phyloP scores from a whole-genome alignment of 2,888 invertebrate genomes.

The Alloplasta piceator region DNA sequence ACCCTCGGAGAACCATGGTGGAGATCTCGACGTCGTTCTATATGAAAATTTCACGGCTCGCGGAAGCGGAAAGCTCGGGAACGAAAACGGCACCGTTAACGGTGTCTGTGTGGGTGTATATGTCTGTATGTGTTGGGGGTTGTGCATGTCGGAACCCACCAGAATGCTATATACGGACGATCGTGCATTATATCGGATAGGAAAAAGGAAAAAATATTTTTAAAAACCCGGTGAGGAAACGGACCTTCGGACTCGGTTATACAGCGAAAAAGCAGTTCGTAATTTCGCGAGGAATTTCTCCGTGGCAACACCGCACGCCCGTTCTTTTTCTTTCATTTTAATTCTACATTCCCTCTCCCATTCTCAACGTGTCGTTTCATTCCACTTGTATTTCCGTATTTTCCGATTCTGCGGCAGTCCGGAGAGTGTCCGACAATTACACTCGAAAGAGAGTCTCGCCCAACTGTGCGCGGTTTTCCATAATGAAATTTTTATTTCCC shows the following conservation, averaged over 20 bases:
- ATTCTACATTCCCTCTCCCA: conserved; percentile 17
- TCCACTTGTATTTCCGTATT: conserved; percentile 15
- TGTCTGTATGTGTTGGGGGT: not conserved
- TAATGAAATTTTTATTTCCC: conserved; percentile 50
- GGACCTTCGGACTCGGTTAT: conserved; percentile 38
- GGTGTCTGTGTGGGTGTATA: conserved; percentile 42
- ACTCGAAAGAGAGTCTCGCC: conserved; percentile 22
- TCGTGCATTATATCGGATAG: too few species aligned
- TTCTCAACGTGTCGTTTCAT: conserved; percentile 11
- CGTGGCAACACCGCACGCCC: conserved; percentile 33
- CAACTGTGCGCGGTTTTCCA: conserved; percentile 22
- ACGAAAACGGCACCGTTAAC: conserved; percentile 61
- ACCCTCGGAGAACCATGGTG: conserved; percentile 7
- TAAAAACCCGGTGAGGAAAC: conserved; percentile 45
- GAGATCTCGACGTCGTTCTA: conserved; percentile 71
- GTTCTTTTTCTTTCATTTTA: conserved; percentile 30
- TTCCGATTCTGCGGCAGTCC: conserved; percentile 23
- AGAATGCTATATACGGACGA: too few species aligned
- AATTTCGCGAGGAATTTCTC: conserved; percentile 58
- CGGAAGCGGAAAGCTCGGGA: conserved; percentile 75
- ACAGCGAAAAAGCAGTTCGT: conserved; percentile 47
- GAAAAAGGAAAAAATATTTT: too few species aligned
- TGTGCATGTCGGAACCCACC: too few species aligned
- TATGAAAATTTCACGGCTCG: conserved; percentile 79
- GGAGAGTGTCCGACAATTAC: conserved; percentile 12